phyloP scores from a whole-genome alignment of 2,888 invertebrate genomes.

The Xestia rhomboidea region DNA sequence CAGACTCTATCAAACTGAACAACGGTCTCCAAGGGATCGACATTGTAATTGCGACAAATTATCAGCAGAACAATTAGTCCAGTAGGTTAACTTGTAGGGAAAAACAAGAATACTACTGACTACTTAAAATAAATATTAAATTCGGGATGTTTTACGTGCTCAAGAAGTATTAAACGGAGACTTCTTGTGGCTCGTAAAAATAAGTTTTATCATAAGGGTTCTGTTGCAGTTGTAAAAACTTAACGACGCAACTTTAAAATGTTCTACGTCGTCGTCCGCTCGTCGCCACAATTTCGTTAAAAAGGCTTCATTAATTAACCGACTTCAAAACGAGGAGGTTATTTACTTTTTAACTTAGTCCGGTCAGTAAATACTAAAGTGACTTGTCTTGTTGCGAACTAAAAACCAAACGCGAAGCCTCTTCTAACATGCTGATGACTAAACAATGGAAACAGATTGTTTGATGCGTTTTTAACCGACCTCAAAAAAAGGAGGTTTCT shows the following conservation, averaged over 20 bases:
- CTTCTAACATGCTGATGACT: background rate
- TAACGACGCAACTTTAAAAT: constrained; percentile 65
- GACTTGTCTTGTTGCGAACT: background rate
- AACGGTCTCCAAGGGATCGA: background rate
- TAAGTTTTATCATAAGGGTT: constrained; percentile 60
- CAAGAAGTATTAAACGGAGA: constrained; percentile 44
- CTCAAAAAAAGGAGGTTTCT: no score
- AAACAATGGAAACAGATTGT: constrained; percentile 49
- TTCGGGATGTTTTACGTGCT: constrained; percentile 31
- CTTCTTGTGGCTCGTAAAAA: constrained; percentile 65
- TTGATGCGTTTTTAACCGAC: no score
- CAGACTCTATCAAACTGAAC: background rate
- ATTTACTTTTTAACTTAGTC: constrained; percentile 59
- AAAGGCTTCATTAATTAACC: constrained; percentile 57
- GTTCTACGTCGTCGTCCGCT: constrained; percentile 17
- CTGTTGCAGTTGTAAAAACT: constrained; percentile 64
- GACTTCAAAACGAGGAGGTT: constrained; percentile 26
- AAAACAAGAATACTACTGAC: background rate
- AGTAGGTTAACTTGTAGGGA: no score
- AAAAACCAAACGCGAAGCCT: constrained; percentile 26
- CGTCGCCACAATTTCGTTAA: constrained; percentile 34
- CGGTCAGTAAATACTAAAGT: background rate
- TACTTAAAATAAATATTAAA: constrained; percentile 9
- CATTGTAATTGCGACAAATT: background rate
- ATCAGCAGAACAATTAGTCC: background rate